Evolutionary conservation across 2,888 invertebrate genomes (phyloP), one percentile per base, ranked within the genome.

Genomic region (Prosapia bicincta): DNA sequence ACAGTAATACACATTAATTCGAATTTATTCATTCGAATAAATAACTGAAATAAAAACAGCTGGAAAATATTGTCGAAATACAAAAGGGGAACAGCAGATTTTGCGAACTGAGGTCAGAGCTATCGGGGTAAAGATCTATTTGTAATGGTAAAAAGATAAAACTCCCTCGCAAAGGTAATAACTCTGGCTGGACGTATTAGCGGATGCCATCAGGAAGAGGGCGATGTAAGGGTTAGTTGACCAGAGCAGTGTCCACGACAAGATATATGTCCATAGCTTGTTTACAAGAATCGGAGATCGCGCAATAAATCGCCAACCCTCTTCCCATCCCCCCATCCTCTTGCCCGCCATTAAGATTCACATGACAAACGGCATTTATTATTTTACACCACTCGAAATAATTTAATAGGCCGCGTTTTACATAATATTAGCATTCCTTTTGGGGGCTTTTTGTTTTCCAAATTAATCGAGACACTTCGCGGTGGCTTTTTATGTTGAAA

Each of bases 261-360:
- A 38, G 38, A 54, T 54, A 54, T 54, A 54, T 54, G 54, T 54
- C 54, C 54, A 54, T 54, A 20, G 54, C 54, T 54, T 54, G 54
- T 54, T 54, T 54, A 54, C 54, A 54, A 54, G 54, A 54, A 54
- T 54, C 54, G 54, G 54, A 54, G 54, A 54, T 54, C n/a, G 54
- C 13, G 54, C 54, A 54, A 54, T 54, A 54, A 54, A 54, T 54
- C 13, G 1, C 54, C 54, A 54, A 54, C n/a, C 54, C 20, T 15
- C 13, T 15, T 38, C 13, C 38, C 54, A n/a, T 6, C n/a, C 54
- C 54, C 38, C 38, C 13, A 6, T 7, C 15, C 15, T 15, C 38
- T 15, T 15, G 15, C 3, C 15, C 13, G 20, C 54, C 54, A 54
- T 54, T 54, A 54, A 20, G 54, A 54, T 54, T 54, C 54, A 54